Evolutionary conservation across 2,888 invertebrate genomes (phyloP).

Genomic region (Rutpela maculata): DNA sequence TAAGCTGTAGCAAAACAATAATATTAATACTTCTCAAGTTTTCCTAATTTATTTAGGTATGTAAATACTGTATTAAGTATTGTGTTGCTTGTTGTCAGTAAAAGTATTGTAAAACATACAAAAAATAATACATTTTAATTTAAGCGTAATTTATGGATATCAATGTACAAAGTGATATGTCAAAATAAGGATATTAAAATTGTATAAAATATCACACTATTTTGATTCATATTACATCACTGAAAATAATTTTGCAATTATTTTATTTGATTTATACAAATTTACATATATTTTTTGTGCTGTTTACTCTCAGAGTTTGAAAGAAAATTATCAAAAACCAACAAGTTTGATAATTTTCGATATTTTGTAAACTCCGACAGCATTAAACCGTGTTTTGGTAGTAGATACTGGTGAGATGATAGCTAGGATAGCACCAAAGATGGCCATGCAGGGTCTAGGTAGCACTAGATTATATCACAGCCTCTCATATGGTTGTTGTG

Average conservation of each 20-base stretch:
- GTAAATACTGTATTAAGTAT: not conserved
- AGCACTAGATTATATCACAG: conserved; percentile 78
- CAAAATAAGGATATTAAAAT: not conserved
- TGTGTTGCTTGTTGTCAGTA: not conserved
- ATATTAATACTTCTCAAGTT: not conserved
- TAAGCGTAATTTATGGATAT: conserved; percentile 3
- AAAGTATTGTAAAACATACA: not conserved
- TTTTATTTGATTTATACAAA: conserved; percentile 44
- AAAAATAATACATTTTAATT: conserved; percentile 3
- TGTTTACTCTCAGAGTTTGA: not conserved
- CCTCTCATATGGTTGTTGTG: conserved; percentile 94
- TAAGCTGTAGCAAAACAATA: not conserved
- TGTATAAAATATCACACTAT: conserved; percentile 16
- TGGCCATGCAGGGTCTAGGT: conserved; percentile 54
- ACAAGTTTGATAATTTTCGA: conserved; percentile 13
- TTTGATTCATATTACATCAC: not conserved
- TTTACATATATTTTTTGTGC: conserved; percentile 31
- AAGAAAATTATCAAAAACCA: not conserved
- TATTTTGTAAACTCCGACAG: conserved; percentile 54
- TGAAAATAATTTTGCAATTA: not conserved
- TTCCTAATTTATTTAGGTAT: not conserved
- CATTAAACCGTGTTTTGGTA: conserved; percentile 53
- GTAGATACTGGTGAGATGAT: conserved; percentile 52
- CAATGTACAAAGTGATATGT: conserved; percentile 2
- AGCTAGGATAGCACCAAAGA: conserved; percentile 53